Evolutionary conservation across 2,888 invertebrate species (phyloP), one percentile per base, ranked within the genome.

Genomic region (Tenodera sinensis): DNA sequence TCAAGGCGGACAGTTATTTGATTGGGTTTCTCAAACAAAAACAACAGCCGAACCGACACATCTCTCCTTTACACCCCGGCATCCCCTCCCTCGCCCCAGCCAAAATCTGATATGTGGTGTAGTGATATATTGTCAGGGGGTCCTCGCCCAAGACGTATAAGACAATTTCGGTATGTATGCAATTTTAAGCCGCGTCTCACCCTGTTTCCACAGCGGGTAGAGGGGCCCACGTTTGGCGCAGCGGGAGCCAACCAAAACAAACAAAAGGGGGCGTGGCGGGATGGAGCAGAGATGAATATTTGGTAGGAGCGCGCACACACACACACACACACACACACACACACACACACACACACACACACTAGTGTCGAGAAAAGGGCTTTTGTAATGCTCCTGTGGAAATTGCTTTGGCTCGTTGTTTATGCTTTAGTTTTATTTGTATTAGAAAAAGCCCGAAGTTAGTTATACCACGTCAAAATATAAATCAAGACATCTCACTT

Each of bases 21-120:
- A 90, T 90, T 90, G 89, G 90, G 89, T 89, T 90, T 90, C 42
- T 89, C 87, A 87, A 90, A 90, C 90, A 90, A 90, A 88, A 88
- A 85, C 87, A 87, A 71, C 54, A 54, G 25, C 82, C 85, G 12
- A 42, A 42, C 42, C 12, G 42, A 42, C 34, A 27, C 47, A 42
- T 47, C 14, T 34, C 85, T 84, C 85, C 71, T 85, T 27, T 71
- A n/a, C 84, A 25, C 88, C 9, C 6, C 88, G n/a, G n/a, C n/a
- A n/a, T n/a, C n/a, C n/a, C n/a, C n/a, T n/a, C n/a, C n/a, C n/a
- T n/a, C 27, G n/a, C 30, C 15, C 82, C 42, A 71, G 71, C 82
- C 25, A 85, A 83, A 88, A 83, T 28, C 88, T 83, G 88, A 88
- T 84, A n/a, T n/a, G 88, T 87, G 87, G 30, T 83, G 14, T 34